Evolutionary conservation across 2,888 invertebrate species (phyloP).

Genomic region (Brachypalpus laphriformis): DNA sequence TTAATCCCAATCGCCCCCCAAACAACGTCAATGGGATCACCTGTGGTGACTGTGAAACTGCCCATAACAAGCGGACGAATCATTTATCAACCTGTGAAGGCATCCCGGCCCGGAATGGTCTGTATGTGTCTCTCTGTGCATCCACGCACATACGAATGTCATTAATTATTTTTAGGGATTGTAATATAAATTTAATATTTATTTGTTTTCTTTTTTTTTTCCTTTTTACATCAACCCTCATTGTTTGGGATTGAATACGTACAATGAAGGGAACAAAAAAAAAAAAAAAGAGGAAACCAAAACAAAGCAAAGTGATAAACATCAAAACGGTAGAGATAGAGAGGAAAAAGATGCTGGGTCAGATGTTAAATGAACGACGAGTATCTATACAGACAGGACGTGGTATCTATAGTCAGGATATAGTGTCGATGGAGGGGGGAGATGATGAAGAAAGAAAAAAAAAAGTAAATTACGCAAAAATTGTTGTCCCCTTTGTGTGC

Average conservation of each 20-base stretch:
- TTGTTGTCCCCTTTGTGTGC: slow-evolving; percentile 53
- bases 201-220: slow-evolving; percentile 53
- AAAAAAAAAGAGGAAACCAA: slow-evolving; percentile 9
- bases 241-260: slow-evolving; percentile 54
- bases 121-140: slow-evolving; percentile 1
- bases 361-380: slow-evolving; percentile 63
- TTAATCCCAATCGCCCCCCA: slow-evolving; percentile 53
- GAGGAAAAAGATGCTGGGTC: slow-evolving; percentile 70
- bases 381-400: not conserved
- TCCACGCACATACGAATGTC: slow-evolving; percentile 31
- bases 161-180: slow-evolving; percentile 68
- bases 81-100: slow-evolving; percentile 68
- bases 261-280: slow-evolving; percentile 15
- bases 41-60: slow-evolving; percentile 69
- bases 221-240: slow-evolving; percentile 55
- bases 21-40: slow-evolving; percentile 56
- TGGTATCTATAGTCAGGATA: not conserved
- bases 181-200: slow-evolving; percentile 74
- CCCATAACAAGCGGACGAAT: slow-evolving; percentile 61
- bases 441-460: not conserved
- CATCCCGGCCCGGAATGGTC: slow-evolving; percentile 26
- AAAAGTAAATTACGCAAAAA: slow-evolving; percentile 67
- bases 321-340: slow-evolving; percentile 27
- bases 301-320: slow-evolving; percentile 56
- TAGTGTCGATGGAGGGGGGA: not conserved